Percentiles rank a stretch among this genome's conserved stretches.
These are phyloP conservation scores for Halcyon malimbica DNA, from an alignment of 2,113 vertebrate genomes.

Conservation along the genomic window DNA sequence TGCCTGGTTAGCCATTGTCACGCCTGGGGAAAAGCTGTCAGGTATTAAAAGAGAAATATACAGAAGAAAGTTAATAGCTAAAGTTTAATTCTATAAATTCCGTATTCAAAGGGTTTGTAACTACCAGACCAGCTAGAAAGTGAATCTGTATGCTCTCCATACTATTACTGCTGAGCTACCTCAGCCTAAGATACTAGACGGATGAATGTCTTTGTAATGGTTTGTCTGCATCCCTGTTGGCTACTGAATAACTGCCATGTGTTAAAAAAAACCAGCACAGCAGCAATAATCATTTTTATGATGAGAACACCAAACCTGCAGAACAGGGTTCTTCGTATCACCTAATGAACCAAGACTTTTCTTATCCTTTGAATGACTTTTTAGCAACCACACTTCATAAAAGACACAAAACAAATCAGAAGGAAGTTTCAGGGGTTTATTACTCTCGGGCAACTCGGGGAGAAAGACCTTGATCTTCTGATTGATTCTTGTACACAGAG, in stretches of 20 bases:
- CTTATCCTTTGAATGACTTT: background rate
- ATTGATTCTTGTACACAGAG: background rate
- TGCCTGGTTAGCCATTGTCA: background rate
- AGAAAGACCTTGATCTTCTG: slow-evolving; percentile 16
- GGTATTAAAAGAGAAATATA: slow-evolving; percentile 7
- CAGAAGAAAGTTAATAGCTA: background rate
- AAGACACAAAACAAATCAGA: background rate
- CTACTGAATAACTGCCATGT: background rate
- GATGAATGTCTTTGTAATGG: background rate
- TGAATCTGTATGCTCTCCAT: background rate
- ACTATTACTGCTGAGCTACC: background rate
- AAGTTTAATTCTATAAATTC: slow-evolving; percentile 6
- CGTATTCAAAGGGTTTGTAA: background rate
- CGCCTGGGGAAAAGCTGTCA: slow-evolving; percentile 21
- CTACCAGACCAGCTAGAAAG: slow-evolving; percentile 9
- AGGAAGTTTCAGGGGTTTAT: background rate
- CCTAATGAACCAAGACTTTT: background rate
- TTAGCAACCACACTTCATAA: background rate
- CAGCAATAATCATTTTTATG: background rate
- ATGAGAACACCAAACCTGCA: background rate
- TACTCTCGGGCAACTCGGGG: background rate
- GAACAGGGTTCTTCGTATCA: background rate
- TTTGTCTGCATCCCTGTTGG: background rate
- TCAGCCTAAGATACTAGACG: background rate
- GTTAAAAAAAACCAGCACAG: background rate